Evolutionary conservation across 2,888 invertebrate species (phyloP).

Genomic region (Temnothorax unifasciatus): DNA sequence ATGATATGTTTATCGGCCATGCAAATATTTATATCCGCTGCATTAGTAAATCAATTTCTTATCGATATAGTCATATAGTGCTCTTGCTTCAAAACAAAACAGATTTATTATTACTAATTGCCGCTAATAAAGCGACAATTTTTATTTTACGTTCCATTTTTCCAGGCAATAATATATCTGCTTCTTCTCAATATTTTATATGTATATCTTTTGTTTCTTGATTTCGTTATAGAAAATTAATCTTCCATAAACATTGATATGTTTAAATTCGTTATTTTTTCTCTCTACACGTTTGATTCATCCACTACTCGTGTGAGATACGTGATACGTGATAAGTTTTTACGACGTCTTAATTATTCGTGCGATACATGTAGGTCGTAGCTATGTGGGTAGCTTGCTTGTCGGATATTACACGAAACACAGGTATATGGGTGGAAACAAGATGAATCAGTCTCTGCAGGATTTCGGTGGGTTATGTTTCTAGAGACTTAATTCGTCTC

Average conservation of each 20-base stretch:
- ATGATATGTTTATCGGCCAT: neutral
- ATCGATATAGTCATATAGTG: neutral
- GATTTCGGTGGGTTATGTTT: conserved; percentile 31
- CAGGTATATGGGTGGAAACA: conserved; percentile 14
- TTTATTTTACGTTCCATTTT: neutral
- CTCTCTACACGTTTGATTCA: neutral
- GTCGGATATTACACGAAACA: conserved; percentile 12
- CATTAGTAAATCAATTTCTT: conserved; percentile 5
- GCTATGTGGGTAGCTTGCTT: neutral
- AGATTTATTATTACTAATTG: neutral
- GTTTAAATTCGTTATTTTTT: neutral
- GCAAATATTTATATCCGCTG: conserved; percentile 18
- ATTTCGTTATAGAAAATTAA: neutral
- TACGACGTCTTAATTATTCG: conserved; percentile 41
- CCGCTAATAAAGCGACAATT: conserved; percentile 1
- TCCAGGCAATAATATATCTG: neutral
- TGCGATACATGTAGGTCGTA: neutral
- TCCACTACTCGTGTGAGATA: neutral
- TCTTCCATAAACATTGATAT: neutral
- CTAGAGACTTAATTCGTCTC: conserved; percentile 34
- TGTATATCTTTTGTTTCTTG: neutral
- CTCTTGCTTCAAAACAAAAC: neutral
- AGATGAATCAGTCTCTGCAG: conserved; percentile 41
- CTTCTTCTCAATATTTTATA: neutral
- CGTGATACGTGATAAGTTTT: conserved; percentile 14